Base-by-base conservation (phyloP, 2,888 invertebrate genomes). In the Sturmia bella region DNA sequence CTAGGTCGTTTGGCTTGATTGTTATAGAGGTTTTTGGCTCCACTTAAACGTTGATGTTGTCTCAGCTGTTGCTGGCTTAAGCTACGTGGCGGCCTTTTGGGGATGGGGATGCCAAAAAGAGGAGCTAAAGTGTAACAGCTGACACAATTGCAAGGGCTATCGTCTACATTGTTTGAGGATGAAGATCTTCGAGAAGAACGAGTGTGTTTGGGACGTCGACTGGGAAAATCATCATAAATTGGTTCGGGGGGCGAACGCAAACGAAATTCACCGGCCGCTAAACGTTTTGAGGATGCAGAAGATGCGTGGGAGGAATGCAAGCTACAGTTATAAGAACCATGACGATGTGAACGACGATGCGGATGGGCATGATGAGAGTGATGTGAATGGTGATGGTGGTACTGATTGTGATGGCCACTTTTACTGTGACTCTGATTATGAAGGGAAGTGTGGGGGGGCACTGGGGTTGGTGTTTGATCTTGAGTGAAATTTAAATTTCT, bases 1-100 rank as follows among this genome's bases (percentile, higher is more conserved):
- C 54, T 85, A 9, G 70, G 45, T 12, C 54, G 75, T 17, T 48
- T 63, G 2, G 48, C 54, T 1, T 75, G 70, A 1, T 50, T 75
- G 4, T 48, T 76, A 3, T 61, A 63, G 11, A 27, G 27, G 21
- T 61, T 50, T 50, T 75, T 75, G 39, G 82, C 78, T 37, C 89
- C 89, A 70, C 88, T 89, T 27, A 88, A 84, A 2, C 86, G 85
- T 78, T 89, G 89, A 84, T 89, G 89, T 54, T 87, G 86, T 2
- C 88, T 86, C 84, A 90, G 70, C 76, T 89, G 90, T 85, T 89
- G 90, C 68, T 90, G 90, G 57, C 90, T 89, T 9, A 89, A 86
- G 37, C 89, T 89, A 5, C 89, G 86, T 66, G 88, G 86, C 15
- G 89, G 89, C 1, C 89, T 84, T 57, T 87, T 85, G 19, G 89